phyloP scores from a whole-genome alignment of 2,113 vertebrate species.

The Lophochroa leadbeateri region DNA sequence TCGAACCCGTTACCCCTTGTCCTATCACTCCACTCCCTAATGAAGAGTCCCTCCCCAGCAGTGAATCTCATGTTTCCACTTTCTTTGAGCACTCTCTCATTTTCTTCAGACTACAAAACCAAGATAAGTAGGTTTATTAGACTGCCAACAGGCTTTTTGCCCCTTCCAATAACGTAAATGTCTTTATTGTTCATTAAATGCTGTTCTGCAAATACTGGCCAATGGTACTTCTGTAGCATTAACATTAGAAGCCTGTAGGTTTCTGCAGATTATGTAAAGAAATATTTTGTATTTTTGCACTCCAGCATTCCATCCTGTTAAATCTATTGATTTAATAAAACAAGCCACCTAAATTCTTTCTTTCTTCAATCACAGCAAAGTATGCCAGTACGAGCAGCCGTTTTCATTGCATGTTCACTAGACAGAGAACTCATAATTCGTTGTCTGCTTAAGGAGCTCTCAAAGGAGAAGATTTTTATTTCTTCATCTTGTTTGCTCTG shows the following conservation, averaged over 20 bases:
- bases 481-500: constrained; percentile 55
- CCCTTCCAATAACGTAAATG: neutral
- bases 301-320: neutral
- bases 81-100: neutral
- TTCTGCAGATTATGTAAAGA: neutral
- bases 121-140: neutral
- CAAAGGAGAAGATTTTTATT: constrained; percentile 41
- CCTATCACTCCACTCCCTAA: too few relatives aligned
- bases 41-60: neutral
- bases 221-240: neutral
- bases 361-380: neutral
- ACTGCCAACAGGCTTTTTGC: neutral
- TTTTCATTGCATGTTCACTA: neutral
- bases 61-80: neutral
- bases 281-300: neutral
- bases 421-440: constrained; percentile 41
- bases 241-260: neutral
- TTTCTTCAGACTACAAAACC: neutral
- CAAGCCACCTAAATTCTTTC: neutral
- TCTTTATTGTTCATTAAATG: constrained; percentile 2
- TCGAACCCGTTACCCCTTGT: too few relatives aligned
- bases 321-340: constrained; percentile 2
- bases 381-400: neutral
- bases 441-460: constrained; percentile 38
- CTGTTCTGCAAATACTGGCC: neutral